These are phyloP conservation scores for Alethe castanea DNA, from an alignment of 2,113 vertebrate species.

Conservation along the genomic window DNA sequence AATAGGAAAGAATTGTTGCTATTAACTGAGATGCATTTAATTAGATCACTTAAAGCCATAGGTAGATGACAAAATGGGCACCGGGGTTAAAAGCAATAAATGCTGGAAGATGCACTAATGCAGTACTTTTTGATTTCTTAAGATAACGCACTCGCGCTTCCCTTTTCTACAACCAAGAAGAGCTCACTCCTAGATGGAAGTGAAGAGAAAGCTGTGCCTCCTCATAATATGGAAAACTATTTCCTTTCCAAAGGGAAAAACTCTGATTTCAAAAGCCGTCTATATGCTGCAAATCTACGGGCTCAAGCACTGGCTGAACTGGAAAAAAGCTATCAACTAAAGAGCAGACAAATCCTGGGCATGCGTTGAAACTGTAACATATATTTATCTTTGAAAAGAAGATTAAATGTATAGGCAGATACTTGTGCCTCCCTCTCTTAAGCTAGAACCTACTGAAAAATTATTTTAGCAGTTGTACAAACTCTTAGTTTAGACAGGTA, in stretches of 20 bases:
- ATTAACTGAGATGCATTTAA: background rate
- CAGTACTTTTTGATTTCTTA: constrained; percentile 32
- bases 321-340: constrained; percentile 80
- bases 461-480: background rate
- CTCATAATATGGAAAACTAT: constrained; percentile 40
- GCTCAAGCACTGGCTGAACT: constrained; percentile 78
- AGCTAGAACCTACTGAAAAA: background rate
- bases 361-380: constrained; percentile 75
- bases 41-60: background rate
- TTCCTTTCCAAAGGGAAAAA: constrained; percentile 17
- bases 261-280: constrained; percentile 77
- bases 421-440: background rate
- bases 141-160: constrained; percentile 65
- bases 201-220: constrained; percentile 76
- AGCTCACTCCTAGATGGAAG: constrained; percentile 83
- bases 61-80: background rate
- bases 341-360: constrained; percentile 85
- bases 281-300: constrained; percentile 79
- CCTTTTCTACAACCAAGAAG: constrained; percentile 78
- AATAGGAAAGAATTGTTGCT: background rate
- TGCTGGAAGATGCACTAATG: background rate
- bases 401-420: background rate
- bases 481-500: background rate
- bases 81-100: background rate
- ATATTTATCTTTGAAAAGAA: background rate